Percentiles rank a stretch among this genome's conserved stretches.
phyloP scores from a whole-genome alignment of 2,888 invertebrate species.

The Thymelicus acteon region DNA sequence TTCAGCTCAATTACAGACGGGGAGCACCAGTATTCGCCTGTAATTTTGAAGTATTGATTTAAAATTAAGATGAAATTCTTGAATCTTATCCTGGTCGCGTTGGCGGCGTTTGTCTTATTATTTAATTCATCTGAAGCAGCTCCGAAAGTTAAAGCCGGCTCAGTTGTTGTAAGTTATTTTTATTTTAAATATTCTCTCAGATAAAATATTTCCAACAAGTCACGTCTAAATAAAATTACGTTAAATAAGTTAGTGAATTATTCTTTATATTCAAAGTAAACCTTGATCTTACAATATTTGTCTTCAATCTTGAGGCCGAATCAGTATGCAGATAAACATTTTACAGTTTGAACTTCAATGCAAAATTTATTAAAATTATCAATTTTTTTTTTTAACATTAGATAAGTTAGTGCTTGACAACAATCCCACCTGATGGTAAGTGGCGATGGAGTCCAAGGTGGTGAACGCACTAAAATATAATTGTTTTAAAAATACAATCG shows the following conservation, averaged over 20 bases:
- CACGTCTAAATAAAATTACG: constrained; percentile 1
- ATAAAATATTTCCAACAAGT: background rate
- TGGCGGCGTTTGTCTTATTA: constrained; percentile 7
- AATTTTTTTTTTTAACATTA: too few species aligned
- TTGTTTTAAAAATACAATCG: too few species aligned
- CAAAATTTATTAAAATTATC: too few species aligned
- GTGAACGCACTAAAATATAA: too few species aligned
- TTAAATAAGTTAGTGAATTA: background rate
- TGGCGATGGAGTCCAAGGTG: too few species aligned
- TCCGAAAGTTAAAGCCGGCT: constrained; percentile 16
- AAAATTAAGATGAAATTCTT: constrained; percentile 1
- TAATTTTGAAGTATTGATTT: constrained; percentile 14
- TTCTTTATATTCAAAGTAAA: too few species aligned
- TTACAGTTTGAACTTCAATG: too few species aligned
- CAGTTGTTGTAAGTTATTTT: constrained; percentile 18
- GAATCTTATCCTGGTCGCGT: background rate
- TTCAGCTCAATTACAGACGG: background rate
- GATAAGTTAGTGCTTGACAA: too few species aligned
- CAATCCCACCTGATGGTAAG: too few species aligned
- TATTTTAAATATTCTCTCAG: constrained; percentile 4
- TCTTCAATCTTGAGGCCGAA: too few species aligned
- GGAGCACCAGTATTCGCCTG: background rate
- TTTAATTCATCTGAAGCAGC: constrained; percentile 4
- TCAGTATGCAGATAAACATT: too few species aligned
- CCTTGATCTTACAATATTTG: too few species aligned